These are phyloP conservation scores for Amphipyra berbera DNA, from an alignment of 2,888 invertebrate genomes.

Conservation along the genomic window DNA sequence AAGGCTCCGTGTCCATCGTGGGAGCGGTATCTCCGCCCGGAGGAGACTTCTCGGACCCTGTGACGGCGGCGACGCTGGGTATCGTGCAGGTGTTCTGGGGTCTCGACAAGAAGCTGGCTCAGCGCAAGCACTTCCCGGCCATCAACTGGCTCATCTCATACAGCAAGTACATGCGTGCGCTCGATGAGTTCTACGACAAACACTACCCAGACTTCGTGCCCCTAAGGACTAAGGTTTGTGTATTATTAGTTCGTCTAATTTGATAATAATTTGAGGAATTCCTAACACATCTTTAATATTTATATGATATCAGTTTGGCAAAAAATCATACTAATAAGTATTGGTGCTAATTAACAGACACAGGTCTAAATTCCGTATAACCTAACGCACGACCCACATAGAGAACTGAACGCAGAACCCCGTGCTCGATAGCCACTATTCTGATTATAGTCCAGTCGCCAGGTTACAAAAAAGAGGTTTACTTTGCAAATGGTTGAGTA, in stretches of 20 bases:
- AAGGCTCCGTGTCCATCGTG: constrained; percentile 98
- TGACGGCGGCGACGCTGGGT: constrained; percentile 99
- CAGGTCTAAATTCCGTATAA: too few relatives aligned
- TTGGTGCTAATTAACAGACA: too few relatives aligned
- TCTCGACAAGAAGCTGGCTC: constrained; percentile 99
- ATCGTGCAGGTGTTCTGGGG: constrained; percentile 99
- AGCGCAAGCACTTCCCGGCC: constrained; percentile 99
- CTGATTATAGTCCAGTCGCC: too few relatives aligned
- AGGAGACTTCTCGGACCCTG: constrained; percentile 99
- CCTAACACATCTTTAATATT: too few relatives aligned
- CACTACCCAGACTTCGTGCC: constrained; percentile 99
- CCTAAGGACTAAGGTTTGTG: constrained; percentile 96
- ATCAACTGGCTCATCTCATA: constrained; percentile 99
- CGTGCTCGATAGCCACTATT: too few relatives aligned
- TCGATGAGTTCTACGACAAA: constrained; percentile 99
- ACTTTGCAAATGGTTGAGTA: too few relatives aligned
- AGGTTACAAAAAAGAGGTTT: too few relatives aligned
- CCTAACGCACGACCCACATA: too few relatives aligned
- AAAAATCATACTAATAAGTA: too few relatives aligned
- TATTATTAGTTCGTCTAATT: background rate
- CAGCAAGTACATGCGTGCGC: constrained; percentile 99
- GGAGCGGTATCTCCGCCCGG: constrained; percentile 99
- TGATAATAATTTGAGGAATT: too few relatives aligned
- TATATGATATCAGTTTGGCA: too few relatives aligned
- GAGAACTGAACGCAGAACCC: too few relatives aligned